Evolutionary conservation across 2,797 vertebrate species (phyloP), one percentile per base, ranked within the genome.

Genomic region (Epinephelus malabaricus): DNA sequence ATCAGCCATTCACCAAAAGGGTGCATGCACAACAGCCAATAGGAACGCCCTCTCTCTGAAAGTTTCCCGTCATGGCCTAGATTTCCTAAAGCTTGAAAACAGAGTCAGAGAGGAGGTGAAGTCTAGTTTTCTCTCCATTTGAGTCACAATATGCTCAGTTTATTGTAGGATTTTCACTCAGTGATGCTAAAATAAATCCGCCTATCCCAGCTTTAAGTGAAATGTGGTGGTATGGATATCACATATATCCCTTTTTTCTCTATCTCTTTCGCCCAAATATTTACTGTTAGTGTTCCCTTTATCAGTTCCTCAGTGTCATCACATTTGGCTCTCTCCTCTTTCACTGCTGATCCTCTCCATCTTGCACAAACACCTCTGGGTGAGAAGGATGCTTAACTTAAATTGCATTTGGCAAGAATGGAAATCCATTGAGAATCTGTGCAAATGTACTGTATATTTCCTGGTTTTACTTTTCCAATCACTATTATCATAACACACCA

Each of bases 401-500:
- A 61, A 77, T 69, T 68, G 40, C 63, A 51, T n/a, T 59, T 54
- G 5, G 38, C 25, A 38, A 54, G 40, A 46, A 59, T 18, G 2
- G 2, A 55, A 62, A 45, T 30, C 70, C 49, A 56, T 27, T 9
- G 46, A 79, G 21, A 69, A 43, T 25, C 53, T 60, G 51, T 72
- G 21, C 30, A 73, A 79, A 68, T 60, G 66, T 11, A 17, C 51
- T 25, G 27, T 60, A 67, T 68, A 64, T 82, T 66, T 76, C 38
- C 76, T 69, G 55, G 38, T 47, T 53, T 38, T 63, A 7, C 45
- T 66, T 55, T 61, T 83, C 65, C 43, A 40, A 15, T 63, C 58
- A 66, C 63, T 80, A 27, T 88, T 74, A 84, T 79, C 64, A 69
- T 69, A 84, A 87, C 80, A 45, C 71, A 34, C 23, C 78, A 74